Conservation (phyloP, 2,113 vertebrate genomes). For the Caretta caretta region DNA sequence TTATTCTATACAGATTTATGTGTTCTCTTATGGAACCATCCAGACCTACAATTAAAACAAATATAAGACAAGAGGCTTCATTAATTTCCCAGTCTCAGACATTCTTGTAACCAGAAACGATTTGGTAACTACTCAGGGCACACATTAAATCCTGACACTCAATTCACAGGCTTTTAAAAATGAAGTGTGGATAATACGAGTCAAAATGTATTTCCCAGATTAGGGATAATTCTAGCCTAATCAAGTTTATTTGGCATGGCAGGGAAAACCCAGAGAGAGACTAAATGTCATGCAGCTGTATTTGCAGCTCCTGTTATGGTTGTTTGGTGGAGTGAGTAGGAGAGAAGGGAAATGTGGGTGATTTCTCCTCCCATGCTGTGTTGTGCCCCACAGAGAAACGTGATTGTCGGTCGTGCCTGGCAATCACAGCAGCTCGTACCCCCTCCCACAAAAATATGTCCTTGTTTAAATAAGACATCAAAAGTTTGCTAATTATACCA, state of each 20-base stretch:
- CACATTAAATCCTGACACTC: not conserved
- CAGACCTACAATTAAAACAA: conserved; percentile 28
- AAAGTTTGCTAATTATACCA: conserved; percentile 65
- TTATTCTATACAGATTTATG: not conserved
- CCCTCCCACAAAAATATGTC: conserved; percentile 51
- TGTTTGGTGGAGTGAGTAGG: conserved; percentile 20
- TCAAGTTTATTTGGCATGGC: not conserved
- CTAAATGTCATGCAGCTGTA: conserved; percentile 51
- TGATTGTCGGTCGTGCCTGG: conserved; percentile 63
- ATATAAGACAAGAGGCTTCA: not conserved
- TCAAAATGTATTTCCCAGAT: conserved; percentile 7
- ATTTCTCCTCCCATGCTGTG: conserved; percentile 56
- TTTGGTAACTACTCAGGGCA: not conserved
- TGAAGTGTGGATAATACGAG: not conserved
- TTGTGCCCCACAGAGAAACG: conserved; percentile 61
- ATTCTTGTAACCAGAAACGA: not conserved
- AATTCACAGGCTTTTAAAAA: not conserved
- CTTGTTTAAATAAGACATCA: conserved; percentile 55
- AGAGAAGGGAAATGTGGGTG: conserved; percentile 50
- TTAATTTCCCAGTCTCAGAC: not conserved
- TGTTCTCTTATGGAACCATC: not conserved
- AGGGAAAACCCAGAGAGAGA: conserved; percentile 9
- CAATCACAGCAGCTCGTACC: conserved; percentile 15
- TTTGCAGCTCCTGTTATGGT: conserved; percentile 48
- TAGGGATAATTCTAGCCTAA: not conserved